Evolutionary conservation across 1,140 invertebrate species (phyloP).

Genomic region (Drosophila repleta): DNA sequence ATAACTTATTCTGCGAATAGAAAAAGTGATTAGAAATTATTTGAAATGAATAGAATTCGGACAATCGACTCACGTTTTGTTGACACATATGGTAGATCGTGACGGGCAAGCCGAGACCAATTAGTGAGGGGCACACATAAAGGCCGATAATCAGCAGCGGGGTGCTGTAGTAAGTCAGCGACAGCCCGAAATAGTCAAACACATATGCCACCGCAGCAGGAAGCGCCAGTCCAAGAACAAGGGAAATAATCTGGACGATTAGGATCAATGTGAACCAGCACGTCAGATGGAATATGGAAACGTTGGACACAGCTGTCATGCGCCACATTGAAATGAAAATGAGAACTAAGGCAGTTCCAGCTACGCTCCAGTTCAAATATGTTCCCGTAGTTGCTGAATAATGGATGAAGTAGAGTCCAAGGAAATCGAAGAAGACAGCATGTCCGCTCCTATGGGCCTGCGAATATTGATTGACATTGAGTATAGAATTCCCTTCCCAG

Average conservation of each 20-base stretch:
- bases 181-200: slow-evolving; percentile 78
- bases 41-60: background rate
- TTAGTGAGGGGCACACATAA: slow-evolving; percentile 77
- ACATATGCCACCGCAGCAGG: slow-evolving; percentile 84
- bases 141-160: slow-evolving; percentile 87
- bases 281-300: slow-evolving; percentile 26
- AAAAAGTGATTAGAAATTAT: background rate
- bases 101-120: slow-evolving; percentile 51
- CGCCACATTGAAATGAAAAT: slow-evolving; percentile 80
- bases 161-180: slow-evolving; percentile 88
- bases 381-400: slow-evolving; percentile 86
- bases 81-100: slow-evolving; percentile 77
- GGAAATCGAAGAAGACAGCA: slow-evolving; percentile 91
- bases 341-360: slow-evolving; percentile 82
- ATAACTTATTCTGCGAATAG: slow-evolving; percentile 44
- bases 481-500: background rate
- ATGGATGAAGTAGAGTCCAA: slow-evolving; percentile 88
- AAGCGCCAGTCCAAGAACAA: slow-evolving; percentile 84
- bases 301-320: slow-evolving; percentile 44
- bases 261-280: slow-evolving; percentile 52
- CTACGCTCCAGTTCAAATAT: slow-evolving; percentile 85
- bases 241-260: slow-evolving; percentile 54
- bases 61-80: slow-evolving; percentile 45
- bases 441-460: slow-evolving; percentile 78
- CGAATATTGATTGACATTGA: background rate